Percentiles rank a stretch among this genome's conserved stretches.
These are phyloP conservation scores for Orgyia antiqua DNA, from an alignment of 2,888 invertebrate species.

Conservation along the genomic window DNA sequence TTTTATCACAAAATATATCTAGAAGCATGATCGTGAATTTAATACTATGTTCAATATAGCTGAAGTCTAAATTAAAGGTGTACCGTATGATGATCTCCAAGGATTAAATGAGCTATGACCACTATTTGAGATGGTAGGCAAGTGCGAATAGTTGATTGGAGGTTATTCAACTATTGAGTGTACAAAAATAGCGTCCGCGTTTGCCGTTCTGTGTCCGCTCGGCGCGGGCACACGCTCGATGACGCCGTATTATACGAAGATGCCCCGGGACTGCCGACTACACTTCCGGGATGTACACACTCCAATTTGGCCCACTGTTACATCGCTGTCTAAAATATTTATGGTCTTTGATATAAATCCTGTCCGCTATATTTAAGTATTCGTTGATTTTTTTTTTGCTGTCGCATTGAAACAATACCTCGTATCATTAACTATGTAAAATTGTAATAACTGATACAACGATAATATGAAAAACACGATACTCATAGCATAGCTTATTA, in stretches of 20 bases:
- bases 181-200: constrained; percentile 67
- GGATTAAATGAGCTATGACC: constrained; percentile 31
- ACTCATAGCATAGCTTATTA: too few species aligned
- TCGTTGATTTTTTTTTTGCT: not conserved
- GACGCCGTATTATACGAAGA: constrained; percentile 10
- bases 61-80: too few species aligned
- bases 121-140: constrained; percentile 48
- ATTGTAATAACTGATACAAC: too few species aligned
- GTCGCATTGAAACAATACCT: too few species aligned
- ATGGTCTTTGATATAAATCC: constrained; percentile 16
- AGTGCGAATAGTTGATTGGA: constrained; percentile 77
- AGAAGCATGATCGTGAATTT: too few species aligned
- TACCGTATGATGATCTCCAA: too few species aligned
- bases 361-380: constrained; percentile 10
- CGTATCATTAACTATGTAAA: too few species aligned
- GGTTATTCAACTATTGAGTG: constrained; percentile 75
- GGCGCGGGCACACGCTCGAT: too few species aligned
- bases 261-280: constrained; percentile 36
- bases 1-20: too few species aligned
- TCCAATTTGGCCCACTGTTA: constrained; percentile 37
- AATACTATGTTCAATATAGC: too few species aligned
- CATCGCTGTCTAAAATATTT: constrained; percentile 24
- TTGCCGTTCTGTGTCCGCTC: constrained; percentile 31
- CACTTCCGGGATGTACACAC: constrained; percentile 61
- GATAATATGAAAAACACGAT: too few species aligned